These are phyloP conservation scores for Allolobophora icterica DNA, from an alignment of 2,888 invertebrate species.

Conservation along the genomic window DNA sequence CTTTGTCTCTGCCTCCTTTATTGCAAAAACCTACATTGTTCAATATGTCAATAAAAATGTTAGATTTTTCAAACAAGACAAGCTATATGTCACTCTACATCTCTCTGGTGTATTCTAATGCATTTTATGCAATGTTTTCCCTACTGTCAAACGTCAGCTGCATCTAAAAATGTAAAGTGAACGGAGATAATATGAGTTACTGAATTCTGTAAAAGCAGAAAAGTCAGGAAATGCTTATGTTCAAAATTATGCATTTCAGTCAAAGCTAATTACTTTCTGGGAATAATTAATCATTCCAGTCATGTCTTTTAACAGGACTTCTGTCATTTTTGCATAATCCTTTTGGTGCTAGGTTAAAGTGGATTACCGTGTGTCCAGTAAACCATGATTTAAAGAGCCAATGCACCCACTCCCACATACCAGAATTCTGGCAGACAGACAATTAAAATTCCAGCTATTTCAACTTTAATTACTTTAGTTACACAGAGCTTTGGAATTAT, in stretches of 20 bases:
- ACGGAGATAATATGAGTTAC: background rate
- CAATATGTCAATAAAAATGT: background rate
- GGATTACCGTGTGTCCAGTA: background rate
- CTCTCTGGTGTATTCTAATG: too few species aligned
- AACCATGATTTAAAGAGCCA: background rate
- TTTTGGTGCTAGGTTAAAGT: background rate
- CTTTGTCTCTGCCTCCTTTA: slow-evolving; percentile 5
- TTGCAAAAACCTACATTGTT: background rate
- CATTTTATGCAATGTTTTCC: background rate
- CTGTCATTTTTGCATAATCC: background rate
- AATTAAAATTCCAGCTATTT: background rate
- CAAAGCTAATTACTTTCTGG: slow-evolving; percentile 7
- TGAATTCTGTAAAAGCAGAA: background rate
- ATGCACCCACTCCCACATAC: background rate
- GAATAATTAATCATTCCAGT: background rate
- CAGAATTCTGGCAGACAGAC: background rate
- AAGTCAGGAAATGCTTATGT: too few species aligned
- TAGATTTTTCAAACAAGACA: background rate
- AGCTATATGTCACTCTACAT: background rate
- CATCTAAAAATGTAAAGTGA: background rate
- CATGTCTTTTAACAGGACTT: background rate
- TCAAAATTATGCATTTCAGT: background rate
- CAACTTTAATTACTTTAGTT: background rate
- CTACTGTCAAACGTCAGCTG: background rate
- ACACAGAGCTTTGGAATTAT: background rate